Base-by-base conservation (phyloP, 2,113 vertebrate species). In the Phalacrocorax pelagicus region DNA sequence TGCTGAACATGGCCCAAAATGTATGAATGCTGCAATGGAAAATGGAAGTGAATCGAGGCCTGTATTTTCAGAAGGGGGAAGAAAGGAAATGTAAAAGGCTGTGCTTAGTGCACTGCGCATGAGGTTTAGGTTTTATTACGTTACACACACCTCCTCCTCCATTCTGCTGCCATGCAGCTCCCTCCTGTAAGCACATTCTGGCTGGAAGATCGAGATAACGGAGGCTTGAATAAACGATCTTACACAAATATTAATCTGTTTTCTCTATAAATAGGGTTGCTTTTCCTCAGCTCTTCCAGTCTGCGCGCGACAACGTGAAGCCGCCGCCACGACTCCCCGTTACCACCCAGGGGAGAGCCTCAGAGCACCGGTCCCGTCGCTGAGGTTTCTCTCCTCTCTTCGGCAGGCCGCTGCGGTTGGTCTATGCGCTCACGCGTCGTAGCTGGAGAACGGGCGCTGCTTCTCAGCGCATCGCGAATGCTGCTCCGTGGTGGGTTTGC, bases 101-200 rank as follows among this genome's bases (percentile, higher is more conserved):
- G 94, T 36, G 78, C 81, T 40, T 6, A 49, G 91, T 6, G 19
- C 49, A 6, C 42, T 42, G 77, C 15, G 13, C 92, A 75, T 7
- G 34, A 59, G 91, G 83, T n/a, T 80, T n/a, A 29, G 90, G 85
- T 54, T 73, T 88, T 87, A 22, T 36, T 52, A 30, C 3, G 1
- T 34, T 84, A 44, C 91, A 44, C 58, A 90, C 90, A 86, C 85
- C 95, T 94, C 95, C 92, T 88, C 85, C 94, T 61, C 78, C 77
- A 10, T 21, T 42, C 81, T 79, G 85, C 85, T 91, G 75, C 81
- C 26, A 0, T 5, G n/a, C 79, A 80, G 57, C 59, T 26, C 80
- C 51, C 75, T 65, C 75, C 92, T 77, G 52, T 10, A 7, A 92
- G 74, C 59, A 80, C 92, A 86, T 96, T 75, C 92, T 92, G 81